Conservation (phyloP, 1,140 invertebrate genomes). For the Neoseiulus cucumeris region DNA sequence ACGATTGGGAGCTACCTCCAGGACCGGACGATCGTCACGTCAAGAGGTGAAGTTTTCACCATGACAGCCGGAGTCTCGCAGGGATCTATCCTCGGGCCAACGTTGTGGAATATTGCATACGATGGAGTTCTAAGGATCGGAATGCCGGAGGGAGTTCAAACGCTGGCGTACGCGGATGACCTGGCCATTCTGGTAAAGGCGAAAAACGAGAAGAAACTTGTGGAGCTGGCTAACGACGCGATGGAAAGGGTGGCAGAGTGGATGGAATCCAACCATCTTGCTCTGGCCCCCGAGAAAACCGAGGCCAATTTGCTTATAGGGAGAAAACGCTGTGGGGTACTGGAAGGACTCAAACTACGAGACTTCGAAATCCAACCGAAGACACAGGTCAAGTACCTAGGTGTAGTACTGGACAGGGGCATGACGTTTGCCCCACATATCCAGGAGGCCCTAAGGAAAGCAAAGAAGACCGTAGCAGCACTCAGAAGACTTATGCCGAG, state of each 20-base stretch:
- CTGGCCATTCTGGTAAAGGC: background rate
- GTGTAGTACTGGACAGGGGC: background rate
- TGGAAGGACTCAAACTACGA: background rate
- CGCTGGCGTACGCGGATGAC: background rate
- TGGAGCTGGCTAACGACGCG: background rate
- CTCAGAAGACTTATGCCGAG: background rate
- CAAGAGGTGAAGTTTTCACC: background rate
- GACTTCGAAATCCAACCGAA: background rate
- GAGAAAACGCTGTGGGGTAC: background rate
- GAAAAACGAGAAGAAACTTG: background rate
- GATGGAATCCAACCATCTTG: background rate
- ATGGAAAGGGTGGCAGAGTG: background rate
- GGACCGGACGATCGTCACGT: background rate
- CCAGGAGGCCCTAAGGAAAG: background rate
- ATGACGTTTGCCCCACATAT: background rate
- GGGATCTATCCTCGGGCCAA: background rate
- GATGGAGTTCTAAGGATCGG: background rate
- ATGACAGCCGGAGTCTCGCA: background rate
- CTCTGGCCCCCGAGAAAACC: background rate
- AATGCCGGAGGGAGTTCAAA: background rate
- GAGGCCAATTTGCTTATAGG: background rate
- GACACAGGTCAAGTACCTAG: background rate
- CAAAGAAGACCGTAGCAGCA: background rate
- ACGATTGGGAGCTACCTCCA: background rate
- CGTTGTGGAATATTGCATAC: background rate